Conservation (phyloP, 1,140 invertebrate species). For the Frieseomelitta varia region DNA sequence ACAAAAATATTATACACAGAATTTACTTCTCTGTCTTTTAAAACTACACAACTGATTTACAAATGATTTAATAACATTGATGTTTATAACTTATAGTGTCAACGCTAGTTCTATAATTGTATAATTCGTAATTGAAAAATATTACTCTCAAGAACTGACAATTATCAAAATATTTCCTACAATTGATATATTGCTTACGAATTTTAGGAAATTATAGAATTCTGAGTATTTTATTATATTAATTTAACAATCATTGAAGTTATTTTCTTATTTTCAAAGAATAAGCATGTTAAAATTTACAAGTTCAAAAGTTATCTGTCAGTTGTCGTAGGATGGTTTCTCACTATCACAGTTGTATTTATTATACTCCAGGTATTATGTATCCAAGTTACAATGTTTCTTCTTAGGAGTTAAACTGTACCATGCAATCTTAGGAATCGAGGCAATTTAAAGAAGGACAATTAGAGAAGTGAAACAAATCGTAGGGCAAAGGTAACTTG, state of each 20-base stretch:
- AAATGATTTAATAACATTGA: neutral
- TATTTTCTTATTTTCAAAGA: too few relatives aligned
- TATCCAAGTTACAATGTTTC: neutral
- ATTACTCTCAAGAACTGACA: neutral
- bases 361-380: neutral
- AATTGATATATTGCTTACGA: neutral
- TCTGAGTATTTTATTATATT: neutral
- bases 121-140: neutral
- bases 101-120: neutral
- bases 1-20: neutral
- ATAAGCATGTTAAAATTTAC: neutral
- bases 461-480: slow-evolving; percentile 18
- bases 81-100: neutral
- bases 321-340: too few relatives aligned
- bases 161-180: neutral
- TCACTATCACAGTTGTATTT: neutral
- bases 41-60: neutral
- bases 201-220: neutral
- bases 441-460: slow-evolving; percentile 49
- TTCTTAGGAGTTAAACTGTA: neutral
- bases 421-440: neutral
- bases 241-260: neutral
- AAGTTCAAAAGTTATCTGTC: neutral
- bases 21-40: neutral
- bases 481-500: slow-evolving; percentile 41